Evolutionary conservation across 2,797 vertebrate genomes (phyloP).

Genomic region (Eidolon dupreanum): DNA sequence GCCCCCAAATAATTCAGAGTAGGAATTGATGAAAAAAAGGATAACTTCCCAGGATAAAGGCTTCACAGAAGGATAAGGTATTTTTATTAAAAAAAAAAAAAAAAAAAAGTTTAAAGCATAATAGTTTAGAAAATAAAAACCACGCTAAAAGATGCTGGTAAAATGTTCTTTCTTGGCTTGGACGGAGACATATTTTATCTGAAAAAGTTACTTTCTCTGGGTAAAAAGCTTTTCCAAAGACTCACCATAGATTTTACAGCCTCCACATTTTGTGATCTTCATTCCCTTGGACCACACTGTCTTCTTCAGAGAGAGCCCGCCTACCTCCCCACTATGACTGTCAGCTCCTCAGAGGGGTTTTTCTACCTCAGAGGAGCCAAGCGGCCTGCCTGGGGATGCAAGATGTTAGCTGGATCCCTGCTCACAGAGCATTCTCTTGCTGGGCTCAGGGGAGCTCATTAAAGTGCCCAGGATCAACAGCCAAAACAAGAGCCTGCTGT

Average conservation of each 20-base stretch:
- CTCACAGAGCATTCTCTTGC: constrained; percentile 83
- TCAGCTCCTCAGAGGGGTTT: neutral
- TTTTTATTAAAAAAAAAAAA: neutral
- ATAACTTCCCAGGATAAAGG: neutral
- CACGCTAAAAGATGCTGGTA: neutral
- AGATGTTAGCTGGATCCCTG: neutral
- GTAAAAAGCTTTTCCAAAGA: neutral
- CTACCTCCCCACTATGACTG: neutral
- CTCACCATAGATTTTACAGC: neutral
- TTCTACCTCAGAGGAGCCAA: neutral
- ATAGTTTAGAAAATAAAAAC: constrained; percentile 24
- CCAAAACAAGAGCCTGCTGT: constrained; percentile 85
- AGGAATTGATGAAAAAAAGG: neutral
- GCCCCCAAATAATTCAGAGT: neutral
- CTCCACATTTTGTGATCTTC: neutral
- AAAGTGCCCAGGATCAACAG: constrained; percentile 60
- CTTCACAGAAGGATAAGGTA: neutral
- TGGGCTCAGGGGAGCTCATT: constrained; percentile 67
- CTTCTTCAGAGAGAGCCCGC: neutral
- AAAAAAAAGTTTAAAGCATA: neutral
- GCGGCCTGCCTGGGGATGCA: neutral
- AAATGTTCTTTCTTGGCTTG: neutral
- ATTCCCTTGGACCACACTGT: neutral
- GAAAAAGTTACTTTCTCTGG: constrained; percentile 18
- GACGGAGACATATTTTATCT: neutral